Evolutionary conservation across 2,797 vertebrate genomes (phyloP).

Genomic region (Benthosema pterotum): DNA sequence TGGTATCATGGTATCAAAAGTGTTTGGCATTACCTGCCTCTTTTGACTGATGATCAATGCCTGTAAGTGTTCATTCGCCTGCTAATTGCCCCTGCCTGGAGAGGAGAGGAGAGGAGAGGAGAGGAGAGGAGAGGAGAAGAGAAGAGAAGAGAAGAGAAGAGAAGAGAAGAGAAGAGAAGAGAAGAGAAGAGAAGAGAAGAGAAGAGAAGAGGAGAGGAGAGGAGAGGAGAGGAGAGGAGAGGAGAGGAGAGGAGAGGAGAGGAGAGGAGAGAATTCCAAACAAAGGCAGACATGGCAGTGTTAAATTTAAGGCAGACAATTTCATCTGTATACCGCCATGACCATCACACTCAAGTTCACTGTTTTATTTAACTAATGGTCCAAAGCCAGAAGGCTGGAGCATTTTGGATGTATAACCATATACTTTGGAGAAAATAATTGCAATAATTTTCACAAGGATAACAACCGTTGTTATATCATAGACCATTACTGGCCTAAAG

Average conservation of each 20-base stretch:
- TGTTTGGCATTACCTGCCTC: not conserved
- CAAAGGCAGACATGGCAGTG: too few relatives aligned
- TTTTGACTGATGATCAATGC: constrained; percentile 31
- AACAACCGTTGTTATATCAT: constrained; percentile 39
- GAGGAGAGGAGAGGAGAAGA: not conserved
- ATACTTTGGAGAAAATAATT: constrained; percentile 42
- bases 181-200: not conserved
- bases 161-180: not conserved
- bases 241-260: constrained; percentile 1
- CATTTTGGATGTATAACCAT: too few relatives aligned
- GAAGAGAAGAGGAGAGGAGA: not conserved
- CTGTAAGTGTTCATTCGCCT: constrained; percentile 45
- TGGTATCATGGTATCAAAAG: not conserved
- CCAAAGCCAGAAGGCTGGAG: too few relatives aligned
- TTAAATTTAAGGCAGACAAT: too few relatives aligned
- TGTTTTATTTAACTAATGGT: too few relatives aligned
- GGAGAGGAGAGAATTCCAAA: not conserved
- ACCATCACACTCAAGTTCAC: too few relatives aligned
- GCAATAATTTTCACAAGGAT: constrained; percentile 51
- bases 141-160: too few relatives aligned
- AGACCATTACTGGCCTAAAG: constrained; percentile 31
- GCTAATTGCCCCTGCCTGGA: constrained; percentile 43
- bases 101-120: constrained; percentile 6
- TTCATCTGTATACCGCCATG: too few relatives aligned
- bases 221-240: constrained; percentile 1